Percentiles rank a stretch among this genome's conserved stretches.
Conservation (phyloP, 1,140 invertebrate genomes). For the Tyrophagus putrescentiae region DNA sequence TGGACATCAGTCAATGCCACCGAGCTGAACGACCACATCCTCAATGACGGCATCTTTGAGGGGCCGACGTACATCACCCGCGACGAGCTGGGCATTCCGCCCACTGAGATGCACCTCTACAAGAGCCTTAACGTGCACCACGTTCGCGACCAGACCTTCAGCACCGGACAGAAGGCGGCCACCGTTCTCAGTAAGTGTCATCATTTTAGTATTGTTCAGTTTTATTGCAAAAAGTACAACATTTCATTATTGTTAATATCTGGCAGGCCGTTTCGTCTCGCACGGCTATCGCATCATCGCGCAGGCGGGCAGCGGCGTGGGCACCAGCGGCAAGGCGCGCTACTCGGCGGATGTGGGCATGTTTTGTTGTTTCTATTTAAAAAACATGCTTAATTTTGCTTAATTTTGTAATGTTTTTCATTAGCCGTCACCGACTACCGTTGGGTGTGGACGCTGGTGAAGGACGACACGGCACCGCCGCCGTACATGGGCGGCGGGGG, state of each 20-base stretch:
- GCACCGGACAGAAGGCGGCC: constrained; percentile 17
- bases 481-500: too few relatives aligned
- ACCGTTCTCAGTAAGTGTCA: constrained; percentile 18
- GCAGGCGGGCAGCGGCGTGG: constrained; percentile 12
- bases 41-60: constrained; percentile 19
- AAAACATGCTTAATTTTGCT: too few relatives aligned
- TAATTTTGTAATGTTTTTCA: too few relatives aligned
- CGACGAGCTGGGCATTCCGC: constrained; percentile 18
- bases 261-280: constrained; percentile 15
- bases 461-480: constrained; percentile 16
- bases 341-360: constrained; percentile 23
- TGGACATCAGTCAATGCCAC: constrained; percentile 21
- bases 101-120: constrained; percentile 19
- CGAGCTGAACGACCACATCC: constrained; percentile 22
- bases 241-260: background rate
- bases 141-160: constrained; percentile 21
- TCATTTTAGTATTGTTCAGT: too few relatives aligned
- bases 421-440: constrained; percentile 22
- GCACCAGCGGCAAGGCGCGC: constrained; percentile 21
- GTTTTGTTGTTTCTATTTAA: too few relatives aligned
- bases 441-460: constrained; percentile 22
- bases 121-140: constrained; percentile 19
- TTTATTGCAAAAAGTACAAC: too few relatives aligned
- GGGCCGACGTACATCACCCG: constrained; percentile 21
- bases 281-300: constrained; percentile 8